Base-by-base conservation (phyloP, 2,113 vertebrate species). In the Suncus etruscus region DNA sequence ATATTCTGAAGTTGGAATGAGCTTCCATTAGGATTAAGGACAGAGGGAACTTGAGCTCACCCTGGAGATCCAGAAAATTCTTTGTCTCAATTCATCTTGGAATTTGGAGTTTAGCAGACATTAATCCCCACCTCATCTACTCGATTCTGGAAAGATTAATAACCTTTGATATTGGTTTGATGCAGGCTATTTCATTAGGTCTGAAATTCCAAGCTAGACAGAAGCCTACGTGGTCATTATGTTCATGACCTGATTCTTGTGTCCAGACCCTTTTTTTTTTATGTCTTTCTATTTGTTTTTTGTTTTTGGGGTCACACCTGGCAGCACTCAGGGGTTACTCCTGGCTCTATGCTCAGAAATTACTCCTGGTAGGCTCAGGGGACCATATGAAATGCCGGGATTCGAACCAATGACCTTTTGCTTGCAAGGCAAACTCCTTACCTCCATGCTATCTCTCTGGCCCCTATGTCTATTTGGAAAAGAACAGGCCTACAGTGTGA, bases 381-480 rank as follows among this genome's bases (percentile, higher is more conserved):
- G 39, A 39, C 39, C 39, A 39, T 39, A 39, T 39, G 39, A 5
- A 5, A 39, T 39, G 39, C 39, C 39, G 39, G 39, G 39, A 39
- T 39, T 39, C 5, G 39, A 39, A 39, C 39, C 39, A 39, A 39
- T 39, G 39, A 39, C 39, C 39, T 39, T 39, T 5, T 39, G 39
- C 39, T 3, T 39, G 39, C 39, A 39, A 39, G 39, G 39, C 39
- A 39, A 39, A 39, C 39, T 3, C 39, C 39, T 39, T 39, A 39
- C 5, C 39, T 39, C 39, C 39, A 39, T 39, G 39, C 39, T 39
- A 39, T 39, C 39, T 39, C 39, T 39, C 39, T 39, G 39, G 39
- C 39, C 39, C 39, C 39, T 39, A 45, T 14, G n/a, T 66, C 32
- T 78, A 39, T 76, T 84, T 88, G 80, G 68, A 79, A 91, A 84